Evolutionary conservation across 2,888 invertebrate genomes (phyloP).

Genomic region (Megalurothrips usitatus): DNA sequence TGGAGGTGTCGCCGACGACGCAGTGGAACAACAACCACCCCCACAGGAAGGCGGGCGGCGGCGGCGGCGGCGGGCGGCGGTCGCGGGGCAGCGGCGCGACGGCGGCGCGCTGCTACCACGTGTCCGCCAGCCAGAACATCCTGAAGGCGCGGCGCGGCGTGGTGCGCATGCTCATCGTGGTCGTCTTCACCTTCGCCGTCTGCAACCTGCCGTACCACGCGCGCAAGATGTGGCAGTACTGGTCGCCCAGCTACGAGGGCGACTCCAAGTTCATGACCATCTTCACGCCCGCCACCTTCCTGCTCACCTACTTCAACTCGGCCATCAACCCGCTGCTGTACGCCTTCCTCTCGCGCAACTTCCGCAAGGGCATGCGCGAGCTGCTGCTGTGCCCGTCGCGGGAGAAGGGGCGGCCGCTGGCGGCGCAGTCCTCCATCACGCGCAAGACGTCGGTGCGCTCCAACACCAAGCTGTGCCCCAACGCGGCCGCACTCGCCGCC

Average conservation of each 20-base stretch:
- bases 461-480: constrained; percentile 20
- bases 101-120: constrained; percentile 44
- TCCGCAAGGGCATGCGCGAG: constrained; percentile 79
- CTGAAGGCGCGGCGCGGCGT: constrained; percentile 76
- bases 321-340: constrained; percentile 87
- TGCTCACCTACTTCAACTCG: constrained; percentile 84
- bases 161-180: constrained; percentile 81
- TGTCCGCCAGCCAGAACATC: constrained; percentile 69
- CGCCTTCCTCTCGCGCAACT: constrained; percentile 78
- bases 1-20: no score
- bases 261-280: constrained; percentile 69
- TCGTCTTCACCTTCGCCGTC: constrained; percentile 81
- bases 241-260: constrained; percentile 66
- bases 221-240: constrained; percentile 82
- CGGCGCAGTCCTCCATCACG: constrained; percentile 30
- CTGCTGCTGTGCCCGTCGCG: constrained; percentile 59
- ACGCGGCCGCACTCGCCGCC: not conserved
- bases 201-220: constrained; percentile 88
- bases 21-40: not conserved
- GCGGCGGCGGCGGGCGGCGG: constrained; percentile 46
- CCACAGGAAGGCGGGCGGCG: constrained; percentile 45
- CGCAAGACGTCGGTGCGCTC: constrained; percentile 15
- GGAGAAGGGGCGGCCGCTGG: constrained; percentile 41
- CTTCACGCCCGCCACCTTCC: constrained; percentile 78
- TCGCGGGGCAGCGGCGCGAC: constrained; percentile 42